Base-by-base conservation (phyloP, 2,113 vertebrate species). In the Chrysochloris asiatica region DNA sequence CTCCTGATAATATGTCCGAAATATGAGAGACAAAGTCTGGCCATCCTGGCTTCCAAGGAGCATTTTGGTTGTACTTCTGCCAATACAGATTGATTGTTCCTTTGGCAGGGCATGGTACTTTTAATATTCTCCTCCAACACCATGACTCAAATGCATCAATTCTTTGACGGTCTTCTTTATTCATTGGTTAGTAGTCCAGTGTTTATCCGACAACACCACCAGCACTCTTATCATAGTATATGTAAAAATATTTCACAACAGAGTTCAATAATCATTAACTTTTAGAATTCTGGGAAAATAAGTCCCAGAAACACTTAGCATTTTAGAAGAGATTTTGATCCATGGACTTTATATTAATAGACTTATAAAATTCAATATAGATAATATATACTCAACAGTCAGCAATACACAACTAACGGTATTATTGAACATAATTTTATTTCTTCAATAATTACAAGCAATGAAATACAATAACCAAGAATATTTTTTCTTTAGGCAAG, bases 391-490 rank as follows among this genome's bases (percentile, higher is more conserved):
- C 24, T 92, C 87, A 61, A 38, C 67, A 93, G 86, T 95, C 72
- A 94, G 85, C 90, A 90, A 78, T 94, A 90, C 94, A 72, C 9
- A 80, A 43, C 14, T 91, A 88, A 56, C 38, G 71, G 50, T 86
- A 78, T 93, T 95, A 90, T 93, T 94, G 88, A 93, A 79, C 54
- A 83, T 93, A 92, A 84, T 94, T 94, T 93, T 94, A 89, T 92
- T 83, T 96, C 48, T 90, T 92, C 26, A 90, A 67, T 95, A 96
- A 95, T 96, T 97, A 82, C 41, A 95, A 90, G 72, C 67, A 88
- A 95, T 95, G 94, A 96, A 95, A 93, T 86, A 88, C 50, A 94
- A 93, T 95, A 94, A 81, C 47, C 78, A 90, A 88, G 72, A 91
- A 80, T 93, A 86, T 95, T 10, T 69, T 91, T 88, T 93, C 85